Evolutionary conservation across 2,797 vertebrate genomes (phyloP), one percentile per base, ranked within the genome.

Genomic region (Neosilurus mollespiculum): DNA sequence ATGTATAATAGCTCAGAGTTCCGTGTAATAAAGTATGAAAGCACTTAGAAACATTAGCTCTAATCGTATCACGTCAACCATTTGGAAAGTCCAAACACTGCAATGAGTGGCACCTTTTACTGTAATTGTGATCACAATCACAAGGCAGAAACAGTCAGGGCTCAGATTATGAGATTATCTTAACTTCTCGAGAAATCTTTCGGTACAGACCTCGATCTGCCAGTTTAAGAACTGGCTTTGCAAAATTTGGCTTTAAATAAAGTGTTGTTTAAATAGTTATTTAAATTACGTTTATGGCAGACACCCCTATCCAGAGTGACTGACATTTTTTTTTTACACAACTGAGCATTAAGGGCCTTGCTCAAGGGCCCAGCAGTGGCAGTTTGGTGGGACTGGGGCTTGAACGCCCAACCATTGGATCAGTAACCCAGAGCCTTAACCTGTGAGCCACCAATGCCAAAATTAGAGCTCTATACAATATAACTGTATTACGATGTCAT

Each of bases 81-180:
- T 22, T 70, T 43, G 16, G 64, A 78, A 61, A 59, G 53, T 30
- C 56, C 34, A 22, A 71, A 59, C 49, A n/a, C 14, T 43, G 14
- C 54, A 37, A 24, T 8, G 65, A 83, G 37, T 22, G 54, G 56
- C 65, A 73, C 24, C 18, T 64, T 76, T 76, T 30, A 82, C 37
- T 66, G 59, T n/a, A 54, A 56, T 66, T 26, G 9, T 51, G 77
- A 65, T 65, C 61, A 11, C 61, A 53, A 58, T 65, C 61, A n/a
- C 26, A 9, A 67, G 72, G 43, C 6, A 80, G 56, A 43, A 77
- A 15, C 56, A 37, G 18, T 34, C 73, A 22, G 5, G 73, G 56
- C 22, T n/a, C 73, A 22, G 56, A n/a, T 14, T 59, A 2, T 12
- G 9, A 59, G 73, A 76, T 76, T 76, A 59, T 59, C 54, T 59